Base-by-base conservation (phyloP, 2,113 vertebrate species). In the Chinchilla lanigera region DNA sequence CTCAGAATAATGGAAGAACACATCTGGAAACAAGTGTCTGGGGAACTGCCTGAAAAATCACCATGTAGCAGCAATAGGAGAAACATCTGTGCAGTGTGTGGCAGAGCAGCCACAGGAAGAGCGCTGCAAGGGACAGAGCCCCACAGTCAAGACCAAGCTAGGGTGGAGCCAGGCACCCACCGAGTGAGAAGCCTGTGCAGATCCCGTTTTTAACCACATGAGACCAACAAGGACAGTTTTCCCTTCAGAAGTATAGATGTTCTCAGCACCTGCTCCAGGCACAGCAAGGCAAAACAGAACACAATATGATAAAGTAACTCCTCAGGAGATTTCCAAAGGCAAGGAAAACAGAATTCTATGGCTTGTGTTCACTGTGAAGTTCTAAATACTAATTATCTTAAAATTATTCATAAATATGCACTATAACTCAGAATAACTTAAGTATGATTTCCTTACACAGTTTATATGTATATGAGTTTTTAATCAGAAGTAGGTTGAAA, bases 21-120 rank as follows among this genome's bases (percentile, higher is more conserved):
- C 97, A 98, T 97, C 97, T 98, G 98, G 97, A 97, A 98, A 90
- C 86, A 93, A 93, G 94, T 96, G 95, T 94, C 96, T 91, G 84
- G 50, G 96, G 95, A 96, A 73, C 89, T 28, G 86, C 88, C 96
- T 97, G 89, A 96, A 97, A 98, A 98, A 89, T 97, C 83, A 93
- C 97, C 84, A 89, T 90, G 90, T 85, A 97, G 82, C 90, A 95
- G 80, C 96, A 94, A 89, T 93, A 97, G 93, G 90, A 94, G 97
- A 97, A 96, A 98, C 97, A 98, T 98, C 94, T 98, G 98, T 96
- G 94, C 65, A 50, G 85, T 90, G 63, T 80, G 41, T 56, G 41
- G n/a, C 94, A 84, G 77, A 96, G 56, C 50, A 61, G 30, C 17
- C 47, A 2, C 19, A 93, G 82, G 86, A 90, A 95, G 75, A 67